Conservation (phyloP, 2,888 invertebrate species). For the Emesis russula region DNA sequence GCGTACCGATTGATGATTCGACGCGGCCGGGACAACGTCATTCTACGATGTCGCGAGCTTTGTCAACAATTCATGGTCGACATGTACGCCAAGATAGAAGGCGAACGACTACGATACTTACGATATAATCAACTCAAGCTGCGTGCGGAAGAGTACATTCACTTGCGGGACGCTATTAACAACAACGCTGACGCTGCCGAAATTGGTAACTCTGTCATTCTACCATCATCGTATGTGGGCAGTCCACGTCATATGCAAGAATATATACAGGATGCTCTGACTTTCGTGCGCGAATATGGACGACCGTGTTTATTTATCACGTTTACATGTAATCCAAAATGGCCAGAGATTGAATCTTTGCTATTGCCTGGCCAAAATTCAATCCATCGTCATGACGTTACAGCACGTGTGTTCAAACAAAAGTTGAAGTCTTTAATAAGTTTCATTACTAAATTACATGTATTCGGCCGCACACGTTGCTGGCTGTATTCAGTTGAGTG, state of each 20-base stretch:
- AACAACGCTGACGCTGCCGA: conserved; percentile 63
- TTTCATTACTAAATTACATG: conserved; percentile 68
- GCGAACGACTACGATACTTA: conserved; percentile 89
- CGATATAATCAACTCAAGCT: conserved; percentile 38
- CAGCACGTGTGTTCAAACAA: conserved; percentile 76
- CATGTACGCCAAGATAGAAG: conserved; percentile 91
- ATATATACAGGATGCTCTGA: conserved; percentile 68
- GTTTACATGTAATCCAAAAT: conserved; percentile 23
- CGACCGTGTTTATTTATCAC: conserved; percentile 57
- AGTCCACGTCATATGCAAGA: conserved; percentile 58
- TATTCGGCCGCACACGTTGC: conserved; percentile 52
- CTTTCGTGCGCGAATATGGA: conserved; percentile 62
- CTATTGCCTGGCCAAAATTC: not conserved
- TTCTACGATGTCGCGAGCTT: conserved; percentile 79
- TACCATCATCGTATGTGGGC: conserved; percentile 23
- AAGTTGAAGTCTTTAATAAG: conserved; percentile 76
- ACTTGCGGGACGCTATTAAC: conserved; percentile 85
- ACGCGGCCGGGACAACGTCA: conserved; percentile 66
- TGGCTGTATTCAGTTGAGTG: conserved; percentile 48
- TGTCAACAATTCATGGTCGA: conserved; percentile 91
- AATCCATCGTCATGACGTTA: conserved; percentile 56
- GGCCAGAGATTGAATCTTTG: conserved; percentile 55
- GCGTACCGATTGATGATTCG: conserved; percentile 66
- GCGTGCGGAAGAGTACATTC: conserved; percentile 57
- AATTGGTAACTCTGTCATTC: conserved; percentile 71